Percentiles rank a stretch among this genome's conserved stretches.
Evolutionary conservation across 1,140 invertebrate species (phyloP).

Genomic region (Apis florea): DNA sequence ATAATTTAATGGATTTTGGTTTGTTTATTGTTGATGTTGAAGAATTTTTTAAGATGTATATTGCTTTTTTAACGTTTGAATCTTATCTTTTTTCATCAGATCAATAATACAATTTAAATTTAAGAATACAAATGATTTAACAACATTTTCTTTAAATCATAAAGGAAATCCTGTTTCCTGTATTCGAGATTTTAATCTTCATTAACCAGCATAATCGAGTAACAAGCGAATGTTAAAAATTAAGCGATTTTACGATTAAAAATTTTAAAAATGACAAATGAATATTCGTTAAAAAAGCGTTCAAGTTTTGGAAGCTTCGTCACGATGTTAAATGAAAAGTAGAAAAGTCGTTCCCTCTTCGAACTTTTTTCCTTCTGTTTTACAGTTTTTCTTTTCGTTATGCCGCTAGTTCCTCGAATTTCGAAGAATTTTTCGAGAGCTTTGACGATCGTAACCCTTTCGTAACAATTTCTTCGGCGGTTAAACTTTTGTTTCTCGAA

Average conservation of each 20-base stretch:
- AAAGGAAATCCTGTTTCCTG: background rate
- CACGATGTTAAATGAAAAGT: conserved; percentile 63
- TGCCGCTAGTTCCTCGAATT: conserved; percentile 14
- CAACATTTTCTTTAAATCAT: no score
- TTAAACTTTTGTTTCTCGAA: conserved; percentile 20
- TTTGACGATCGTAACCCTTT: conserved; percentile 12
- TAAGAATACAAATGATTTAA: no score
- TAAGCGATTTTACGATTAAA: conserved; percentile 62
- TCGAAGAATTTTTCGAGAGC: conserved; percentile 15
- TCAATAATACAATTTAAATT: no score
- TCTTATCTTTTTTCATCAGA: no score
- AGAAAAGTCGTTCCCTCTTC: conserved; percentile 58
- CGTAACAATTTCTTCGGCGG: conserved; percentile 11
- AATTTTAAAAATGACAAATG: conserved; percentile 70
- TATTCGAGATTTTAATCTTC: background rate
- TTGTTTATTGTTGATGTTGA: no score
- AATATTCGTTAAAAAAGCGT: conserved; percentile 70
- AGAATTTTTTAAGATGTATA: no score
- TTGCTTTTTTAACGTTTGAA: no score
- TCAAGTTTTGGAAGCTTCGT: conserved; percentile 37
- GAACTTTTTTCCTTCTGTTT: conserved; percentile 22
- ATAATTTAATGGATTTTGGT: no score
- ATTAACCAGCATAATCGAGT: background rate
- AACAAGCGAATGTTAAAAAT: conserved; percentile 40
- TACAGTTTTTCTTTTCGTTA: conserved; percentile 32